Conservation (phyloP, 64 coral and sea anemone species). For the Stichodactyla mertensii region DNA sequence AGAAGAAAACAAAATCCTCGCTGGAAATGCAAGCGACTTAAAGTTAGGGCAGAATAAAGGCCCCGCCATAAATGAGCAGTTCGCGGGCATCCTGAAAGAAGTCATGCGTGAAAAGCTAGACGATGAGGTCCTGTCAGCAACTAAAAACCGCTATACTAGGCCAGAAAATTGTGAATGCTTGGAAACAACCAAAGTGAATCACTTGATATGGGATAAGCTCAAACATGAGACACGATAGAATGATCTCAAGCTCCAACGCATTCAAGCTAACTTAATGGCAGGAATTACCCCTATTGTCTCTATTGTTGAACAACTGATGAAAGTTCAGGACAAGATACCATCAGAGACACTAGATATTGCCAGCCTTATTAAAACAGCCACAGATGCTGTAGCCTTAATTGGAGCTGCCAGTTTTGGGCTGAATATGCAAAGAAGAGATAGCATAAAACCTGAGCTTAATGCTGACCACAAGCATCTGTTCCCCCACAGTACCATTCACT, state of each 20-base stretch:
- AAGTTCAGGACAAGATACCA: background rate
- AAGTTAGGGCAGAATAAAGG: constrained; percentile 34
- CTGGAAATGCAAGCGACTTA: constrained; percentile 19
- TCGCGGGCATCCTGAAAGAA: background rate
- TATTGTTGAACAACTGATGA: constrained; percentile 18
- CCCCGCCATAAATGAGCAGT: background rate
- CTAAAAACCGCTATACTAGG: background rate
- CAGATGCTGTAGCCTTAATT: background rate
- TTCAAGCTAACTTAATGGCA: no score
- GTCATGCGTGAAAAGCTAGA: no score
- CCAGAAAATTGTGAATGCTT: constrained; percentile 4
- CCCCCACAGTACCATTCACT: background rate
- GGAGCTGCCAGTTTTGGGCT: background rate
- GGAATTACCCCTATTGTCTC: background rate
- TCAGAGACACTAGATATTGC: background rate
- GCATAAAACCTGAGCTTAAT: constrained; percentile 20
- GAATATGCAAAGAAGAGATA: constrained; percentile 17
- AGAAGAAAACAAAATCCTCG: background rate
- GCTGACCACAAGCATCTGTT: background rate
- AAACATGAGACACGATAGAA: constrained; percentile 11
- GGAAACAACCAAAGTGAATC: constrained; percentile 15
- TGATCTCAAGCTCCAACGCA: constrained; percentile 28
- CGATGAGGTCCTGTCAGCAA: no score
- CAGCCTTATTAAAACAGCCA: constrained; percentile 15
- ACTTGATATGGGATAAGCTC: background rate